Base-by-base conservation (phyloP, 2,113 vertebrate species). In the Ploceus nigricollis region DNA sequence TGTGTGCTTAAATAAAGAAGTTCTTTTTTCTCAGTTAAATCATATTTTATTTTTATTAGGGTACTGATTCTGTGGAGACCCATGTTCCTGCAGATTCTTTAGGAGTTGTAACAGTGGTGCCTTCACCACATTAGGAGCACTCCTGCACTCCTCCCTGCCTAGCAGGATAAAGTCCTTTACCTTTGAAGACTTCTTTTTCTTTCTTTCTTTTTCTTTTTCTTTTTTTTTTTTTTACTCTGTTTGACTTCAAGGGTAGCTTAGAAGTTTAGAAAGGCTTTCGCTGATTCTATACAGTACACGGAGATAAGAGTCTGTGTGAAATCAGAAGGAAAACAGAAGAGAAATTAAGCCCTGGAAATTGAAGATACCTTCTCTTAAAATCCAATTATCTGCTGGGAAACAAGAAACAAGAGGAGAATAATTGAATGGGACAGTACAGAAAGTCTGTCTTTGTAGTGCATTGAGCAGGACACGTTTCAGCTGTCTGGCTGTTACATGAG, bases 401-500 rank as follows among this genome's bases (percentile, higher is more conserved):
- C 42, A 80, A 93, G 85, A 91, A 95, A 93, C 54, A 57, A 61
- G 40, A 66, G 50, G 11, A 65, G 39, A 83, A 63, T 96, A 93
- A 96, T 88, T 93, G 88, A 95, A 89, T 47, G 75, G 90, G 87
- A 64, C 82, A 81, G 60, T 92, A 73, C 47, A 86, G 85, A 91
- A 81, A 83, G 95, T 89, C 68, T 90, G 0, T 93, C 82, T 86
- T 73, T 70, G 75, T 91, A 81, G 75, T 61, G 35, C 54, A 47
- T 53, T 57, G 70, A 63, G 64, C 56, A 86, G 56, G 58, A 35
- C 0, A 0, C 88, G 81, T 93, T 96, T 93, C 87, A 96, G 50
- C 60, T 95, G 75, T 51, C 68, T 50, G 54, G 9, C 39, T 95
- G 33, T 44, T 88, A 47, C 42, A 16, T 4, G 42, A 80, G 61